Conservation (phyloP, 1,140 invertebrate genomes). For the Trichoplusia ni region DNA sequence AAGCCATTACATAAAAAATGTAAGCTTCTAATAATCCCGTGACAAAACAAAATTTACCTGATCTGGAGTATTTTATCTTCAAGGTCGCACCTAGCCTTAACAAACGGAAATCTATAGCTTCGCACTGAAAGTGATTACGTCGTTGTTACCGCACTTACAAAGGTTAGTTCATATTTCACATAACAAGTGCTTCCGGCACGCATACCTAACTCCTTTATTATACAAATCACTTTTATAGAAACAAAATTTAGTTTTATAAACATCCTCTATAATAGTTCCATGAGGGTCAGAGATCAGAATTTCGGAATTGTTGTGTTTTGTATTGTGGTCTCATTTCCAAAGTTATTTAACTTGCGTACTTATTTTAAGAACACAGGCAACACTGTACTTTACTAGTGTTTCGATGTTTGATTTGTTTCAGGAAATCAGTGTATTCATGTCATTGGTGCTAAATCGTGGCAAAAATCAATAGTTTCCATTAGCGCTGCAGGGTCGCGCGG, state of each 20-base stretch:
- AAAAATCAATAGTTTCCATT: slow-evolving; percentile 25
- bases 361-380: no score
- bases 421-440: neutral
- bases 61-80: no score
- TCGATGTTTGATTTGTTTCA: no score
- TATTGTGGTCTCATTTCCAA: no score
- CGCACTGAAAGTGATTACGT: neutral
- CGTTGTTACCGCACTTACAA: neutral
- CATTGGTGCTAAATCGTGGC: slow-evolving; percentile 2
- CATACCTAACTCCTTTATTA: neutral
- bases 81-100: neutral
- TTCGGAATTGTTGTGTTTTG: no score
- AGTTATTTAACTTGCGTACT: no score
- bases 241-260: neutral
- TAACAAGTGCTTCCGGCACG: slow-evolving; percentile 13
- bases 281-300: neutral
- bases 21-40: no score
- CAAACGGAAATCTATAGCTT: neutral
- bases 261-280: neutral
- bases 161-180: slow-evolving; percentile 11
- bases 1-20: no score
- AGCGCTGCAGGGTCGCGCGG: slow-evolving; percentile 3
- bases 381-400: neutral
- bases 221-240: neutral
- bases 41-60: no score